Conservation (phyloP, 2,888 invertebrate species). For the Hofmannophila pseudospretella region DNA sequence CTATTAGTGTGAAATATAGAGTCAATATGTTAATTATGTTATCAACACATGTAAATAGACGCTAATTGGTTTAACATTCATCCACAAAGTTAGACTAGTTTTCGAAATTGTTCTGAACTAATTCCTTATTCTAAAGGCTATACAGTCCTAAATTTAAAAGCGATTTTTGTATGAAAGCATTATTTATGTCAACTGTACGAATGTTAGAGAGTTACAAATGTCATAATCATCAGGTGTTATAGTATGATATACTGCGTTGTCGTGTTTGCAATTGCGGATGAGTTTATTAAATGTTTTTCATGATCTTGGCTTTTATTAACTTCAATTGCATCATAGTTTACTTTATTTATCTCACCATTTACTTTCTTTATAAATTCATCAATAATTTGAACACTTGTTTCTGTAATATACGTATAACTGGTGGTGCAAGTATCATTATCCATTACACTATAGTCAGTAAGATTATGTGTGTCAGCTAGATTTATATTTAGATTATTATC, state of each 20-base stretch:
- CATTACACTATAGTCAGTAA: too few relatives aligned
- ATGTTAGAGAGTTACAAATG: conserved; percentile 20
- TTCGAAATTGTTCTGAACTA: neutral
- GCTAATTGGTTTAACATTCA: conserved; percentile 9
- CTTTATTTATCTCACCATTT: too few relatives aligned
- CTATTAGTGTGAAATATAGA: conserved; percentile 21
- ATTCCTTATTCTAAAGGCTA: too few relatives aligned
- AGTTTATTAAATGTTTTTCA: conserved; percentile 65
- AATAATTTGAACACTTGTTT: too few relatives aligned
- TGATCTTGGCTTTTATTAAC: conserved; percentile 4
- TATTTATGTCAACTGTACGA: neutral
- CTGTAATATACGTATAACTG: too few relatives aligned
- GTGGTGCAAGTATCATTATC: too few relatives aligned
- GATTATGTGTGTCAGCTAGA: too few relatives aligned
- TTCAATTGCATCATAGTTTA: neutral
- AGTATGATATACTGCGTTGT: conserved; percentile 44
- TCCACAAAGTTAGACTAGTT: neutral
- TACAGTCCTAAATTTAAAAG: too few relatives aligned
- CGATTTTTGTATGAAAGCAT: neutral
- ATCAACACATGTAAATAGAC: conserved; percentile 49
- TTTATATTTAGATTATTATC: too few relatives aligned
- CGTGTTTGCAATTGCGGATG: conserved; percentile 57
- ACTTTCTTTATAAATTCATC: too few relatives aligned
- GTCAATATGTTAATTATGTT: conserved; percentile 38
- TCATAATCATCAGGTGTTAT: conserved; percentile 22